These are phyloP conservation scores for Luscinia megarhynchos DNA, from an alignment of 2,797 vertebrate genomes.

Conservation along the genomic window DNA sequence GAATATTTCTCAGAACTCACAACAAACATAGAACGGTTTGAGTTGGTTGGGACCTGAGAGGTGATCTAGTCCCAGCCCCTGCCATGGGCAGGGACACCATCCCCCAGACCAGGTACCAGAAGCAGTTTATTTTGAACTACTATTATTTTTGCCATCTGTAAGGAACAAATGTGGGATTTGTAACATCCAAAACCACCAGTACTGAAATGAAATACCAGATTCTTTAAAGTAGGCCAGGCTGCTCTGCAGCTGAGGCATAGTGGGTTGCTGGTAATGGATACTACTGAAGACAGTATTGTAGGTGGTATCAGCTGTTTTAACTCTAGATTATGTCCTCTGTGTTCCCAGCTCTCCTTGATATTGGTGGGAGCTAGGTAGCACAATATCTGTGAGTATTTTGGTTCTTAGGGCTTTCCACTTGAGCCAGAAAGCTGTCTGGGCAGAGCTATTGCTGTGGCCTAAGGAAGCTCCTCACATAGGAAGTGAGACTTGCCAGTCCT, in stretches of 20 bases:
- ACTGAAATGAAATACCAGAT: background rate
- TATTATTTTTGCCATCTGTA: background rate
- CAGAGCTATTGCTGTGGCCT: background rate
- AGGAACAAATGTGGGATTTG: background rate
- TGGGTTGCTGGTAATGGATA: background rate
- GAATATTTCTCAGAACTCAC: background rate
- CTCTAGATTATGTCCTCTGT: background rate
- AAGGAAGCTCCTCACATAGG: background rate
- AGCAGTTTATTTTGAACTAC: background rate
- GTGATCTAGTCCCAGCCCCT: background rate
- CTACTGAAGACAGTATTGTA: background rate
- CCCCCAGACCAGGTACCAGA: background rate
- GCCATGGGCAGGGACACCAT: background rate
- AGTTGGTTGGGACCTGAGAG: background rate
- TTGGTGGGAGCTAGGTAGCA: background rate
- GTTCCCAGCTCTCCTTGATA: background rate
- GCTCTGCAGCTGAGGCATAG: background rate
- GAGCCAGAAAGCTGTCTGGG: background rate
- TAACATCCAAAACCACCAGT: background rate
- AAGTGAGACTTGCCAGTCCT: background rate
- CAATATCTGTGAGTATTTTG: background rate
- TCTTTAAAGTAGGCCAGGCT: background rate
- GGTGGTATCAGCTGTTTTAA: background rate
- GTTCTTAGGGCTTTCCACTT: background rate
- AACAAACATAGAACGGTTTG: background rate